Percentiles rank a stretch among this genome's conserved stretches.
Conservation (phyloP, 2,888 invertebrate species). For the Eubasilissa splendida region DNA sequence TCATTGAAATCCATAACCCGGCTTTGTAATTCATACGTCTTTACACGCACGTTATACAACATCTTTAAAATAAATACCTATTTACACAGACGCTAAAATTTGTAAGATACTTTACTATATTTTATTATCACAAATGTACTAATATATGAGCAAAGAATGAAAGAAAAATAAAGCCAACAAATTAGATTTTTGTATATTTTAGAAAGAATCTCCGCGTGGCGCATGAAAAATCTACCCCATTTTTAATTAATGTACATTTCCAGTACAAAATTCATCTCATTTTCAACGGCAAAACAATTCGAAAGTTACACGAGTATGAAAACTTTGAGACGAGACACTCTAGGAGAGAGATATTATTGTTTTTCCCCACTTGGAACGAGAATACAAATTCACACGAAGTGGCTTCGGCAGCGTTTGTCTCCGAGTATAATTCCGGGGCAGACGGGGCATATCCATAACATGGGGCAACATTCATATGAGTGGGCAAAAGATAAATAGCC, state of each 20-base stretch:
- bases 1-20: too few relatives aligned
- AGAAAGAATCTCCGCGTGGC: background rate
- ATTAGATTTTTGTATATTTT: background rate
- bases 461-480: slow-evolving; percentile 56
- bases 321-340: slow-evolving; percentile 4
- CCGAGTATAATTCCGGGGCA: slow-evolving; percentile 41
- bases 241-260: background rate
- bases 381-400: background rate
- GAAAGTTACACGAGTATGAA: slow-evolving; percentile 18
- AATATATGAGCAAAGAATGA: too few relatives aligned
- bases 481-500: slow-evolving; percentile 58
- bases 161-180: too few relatives aligned
- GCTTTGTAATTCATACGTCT: too few relatives aligned
- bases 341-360: slow-evolving; percentile 6
- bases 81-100: too few relatives aligned
- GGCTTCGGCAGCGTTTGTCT: slow-evolving; percentile 37
- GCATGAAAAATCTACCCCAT: background rate
- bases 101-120: too few relatives aligned
- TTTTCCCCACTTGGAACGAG: background rate
- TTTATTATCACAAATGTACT: too few relatives aligned
- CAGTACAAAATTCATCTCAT: background rate
- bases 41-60: too few relatives aligned
- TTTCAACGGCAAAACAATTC: background rate
- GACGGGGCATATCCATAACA: slow-evolving; percentile 54
- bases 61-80: too few relatives aligned